Base-by-base conservation (phyloP, 1,140 invertebrate genomes). In the fruit fly (Drosophila melanogaster) region DNA sequence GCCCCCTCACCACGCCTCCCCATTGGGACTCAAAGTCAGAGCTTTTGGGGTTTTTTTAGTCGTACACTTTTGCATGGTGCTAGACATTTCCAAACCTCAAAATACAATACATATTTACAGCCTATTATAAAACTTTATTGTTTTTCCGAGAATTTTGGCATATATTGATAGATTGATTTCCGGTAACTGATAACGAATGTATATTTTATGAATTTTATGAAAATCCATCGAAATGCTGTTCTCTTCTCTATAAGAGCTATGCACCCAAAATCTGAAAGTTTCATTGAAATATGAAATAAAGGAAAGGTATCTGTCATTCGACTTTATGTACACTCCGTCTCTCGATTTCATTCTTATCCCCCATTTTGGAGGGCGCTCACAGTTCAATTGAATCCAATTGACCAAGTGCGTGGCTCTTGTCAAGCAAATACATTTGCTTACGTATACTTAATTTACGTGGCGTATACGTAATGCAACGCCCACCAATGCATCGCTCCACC, bases 341-440 rank as follows among this genome's bases (percentile, higher is more conserved):
- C 6, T 4, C n/a, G 8, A 5, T 75, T 76, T 7, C 26, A 26
- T 58, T 59, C 54, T 54, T 59, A 74, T 26, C 60, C 38, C 26
- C 33, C 11, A 3, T 22, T 51, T 58, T 59, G 26, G 60, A 62
- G 72, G 50, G 61, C 35, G 56, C 49, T 51, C 57, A 69, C 71
- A 76, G 72, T 79, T 87, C 76, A 87, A 87, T 87, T 87, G 84
- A 87, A 83, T 77, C 54, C 66, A 87, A 87, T 87, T 89, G 65
- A 59, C 66, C 79, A 83, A 79, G 84, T 87, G 79, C 81, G 83
- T 87, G 81, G 65, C 83, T 79, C 62, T 76, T 87, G 83, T 77
- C 83, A 89, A 53, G 62, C 84, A 87, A 83, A 89, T 83, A 70
- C 60, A 89, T 87, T 89, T 87, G 84, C 83, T 89, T 89, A 89